Base-by-base conservation (phyloP, 1,140 invertebrate species). In the Diorhabda sublineata region DNA sequence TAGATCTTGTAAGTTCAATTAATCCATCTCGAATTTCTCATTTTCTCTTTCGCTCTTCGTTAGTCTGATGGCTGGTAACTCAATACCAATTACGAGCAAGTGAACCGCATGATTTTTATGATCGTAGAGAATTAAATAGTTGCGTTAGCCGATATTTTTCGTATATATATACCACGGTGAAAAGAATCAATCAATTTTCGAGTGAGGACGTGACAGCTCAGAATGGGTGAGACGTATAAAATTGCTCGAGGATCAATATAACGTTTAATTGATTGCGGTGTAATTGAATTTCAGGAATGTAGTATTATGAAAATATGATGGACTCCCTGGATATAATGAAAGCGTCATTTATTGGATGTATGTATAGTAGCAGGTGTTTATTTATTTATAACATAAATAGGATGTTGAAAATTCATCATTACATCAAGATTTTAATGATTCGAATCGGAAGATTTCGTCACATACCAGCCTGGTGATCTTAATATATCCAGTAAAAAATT, bases 101-200 rank as follows among this genome's bases (percentile, higher is more conserved):
- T 62, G 61, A 45, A 11, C 61, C 61, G 61, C 61, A 62, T 62
- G 61, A 62, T 62, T 62, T 62, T 62, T 45, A 62, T 62, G 61
- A 62, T 62, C 7, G 61, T 6, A 43, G 61, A 62, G 43, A 42
- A 62, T 62, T 62, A 62, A 62, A 62, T 62, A 45, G 61, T 62
- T 62, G 61, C 61, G 61, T 62, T 62, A 62, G 43, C 61, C 61
- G 61, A 62, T 45, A 62, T 62, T 62, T 62, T 62, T 44, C 42
- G 61, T 62, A 44, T 62, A n/a, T 62, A 44, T 62, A n/a, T 62
- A 9, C 26, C 61, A 44, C 61, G n/a, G 42, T 11, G n/a, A n/a
- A 44, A 44, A 43, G 11, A 62, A 62, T 62, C 42, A 62, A 62
- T 62, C 61, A 45, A 62, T 62, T 62, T 5, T 62, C 42, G 42